A percentile compares a stretch with the other conserved stretches of the same genome.
phyloP scores from a whole-genome alignment of 2,888 invertebrate genomes.

The Mythimna lalbum region DNA sequence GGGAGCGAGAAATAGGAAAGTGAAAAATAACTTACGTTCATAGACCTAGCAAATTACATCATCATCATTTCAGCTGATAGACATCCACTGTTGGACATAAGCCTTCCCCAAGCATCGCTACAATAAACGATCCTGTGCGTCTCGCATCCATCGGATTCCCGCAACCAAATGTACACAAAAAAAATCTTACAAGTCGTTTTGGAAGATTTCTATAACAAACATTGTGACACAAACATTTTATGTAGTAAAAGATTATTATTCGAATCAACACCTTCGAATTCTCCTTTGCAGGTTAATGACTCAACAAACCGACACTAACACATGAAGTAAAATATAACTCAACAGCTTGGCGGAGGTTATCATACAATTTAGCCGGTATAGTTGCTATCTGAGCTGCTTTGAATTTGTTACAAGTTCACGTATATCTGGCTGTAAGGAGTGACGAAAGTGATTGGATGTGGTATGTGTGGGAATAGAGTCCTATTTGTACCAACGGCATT shows the following conservation, averaged over 20 bases:
- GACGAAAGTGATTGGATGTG: constrained; percentile 23
- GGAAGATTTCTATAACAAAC: too few species aligned
- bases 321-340: constrained; percentile 56
- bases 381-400: constrained; percentile 69
- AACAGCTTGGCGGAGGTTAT: constrained; percentile 61
- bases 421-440: constrained; percentile 44
- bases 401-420: constrained; percentile 76
- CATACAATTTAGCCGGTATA: constrained; percentile 70
- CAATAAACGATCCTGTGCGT: not conserved
- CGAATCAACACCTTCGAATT: not conserved
- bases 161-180: too few species aligned
- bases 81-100: too few species aligned
- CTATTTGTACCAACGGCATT: too few species aligned
- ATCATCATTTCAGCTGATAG: too few species aligned
- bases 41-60: too few species aligned
- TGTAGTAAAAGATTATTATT: not conserved
- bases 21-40: too few species aligned
- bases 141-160: too few species aligned
- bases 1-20: too few species aligned
- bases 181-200: too few species aligned
- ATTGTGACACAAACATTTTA: too few species aligned
- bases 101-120: too few species aligned
- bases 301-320: constrained; percentile 14
- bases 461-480: not conserved
- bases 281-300: constrained; percentile 15